Base-by-base conservation (phyloP, 2,888 invertebrate genomes). In the Atherix ibis region DNA sequence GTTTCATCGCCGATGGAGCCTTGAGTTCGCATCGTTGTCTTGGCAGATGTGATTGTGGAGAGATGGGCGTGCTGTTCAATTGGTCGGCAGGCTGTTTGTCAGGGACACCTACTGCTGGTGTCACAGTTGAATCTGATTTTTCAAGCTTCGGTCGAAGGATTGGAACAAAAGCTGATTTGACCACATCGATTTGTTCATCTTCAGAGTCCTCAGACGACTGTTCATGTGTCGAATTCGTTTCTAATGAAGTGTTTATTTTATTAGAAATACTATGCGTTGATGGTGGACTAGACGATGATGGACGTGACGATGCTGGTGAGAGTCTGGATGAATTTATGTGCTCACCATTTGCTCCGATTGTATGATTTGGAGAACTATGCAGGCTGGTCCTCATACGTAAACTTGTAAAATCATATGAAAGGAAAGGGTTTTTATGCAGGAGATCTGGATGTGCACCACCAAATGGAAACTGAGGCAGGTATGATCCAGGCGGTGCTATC, bases 151-250 rank as follows among this genome's bases (percentile, higher is more conserved):
- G 54, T n/a, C 52, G 43, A 13, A 54, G 63, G 34, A 75, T 73
- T 15, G 77, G 76, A 31, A 75, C 73, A 56, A 77, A 80, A 3
- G 79, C 79, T 0, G 79, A 79, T 47, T 74, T 76, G 0, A 79
- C 79, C 16, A 79, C 79, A 49, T 78, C 79, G 46, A 78, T 78
- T 36, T 73, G 73, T 48, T 77, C 77, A 38, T 78, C 77, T 30
- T 76, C 76, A 1, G 75, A 74, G 40, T 70, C 70, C 38, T 71
- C 73, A 4, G 72, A 68, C 10, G 56, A 54, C 31, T 62, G 58
- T 25, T 65, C 65, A 32, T 63, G 62, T 9, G 72, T 70, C 9
- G 76, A 77, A 50, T 71, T 73, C 13, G 68, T 68, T 52, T 72
- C 71, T 2, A 70, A 67, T 40, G 70, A 70, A 0, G 67, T 65